These are phyloP conservation scores for Ylistrum balloti DNA, from an alignment of 1,140 invertebrate species.

Conservation along the genomic window DNA sequence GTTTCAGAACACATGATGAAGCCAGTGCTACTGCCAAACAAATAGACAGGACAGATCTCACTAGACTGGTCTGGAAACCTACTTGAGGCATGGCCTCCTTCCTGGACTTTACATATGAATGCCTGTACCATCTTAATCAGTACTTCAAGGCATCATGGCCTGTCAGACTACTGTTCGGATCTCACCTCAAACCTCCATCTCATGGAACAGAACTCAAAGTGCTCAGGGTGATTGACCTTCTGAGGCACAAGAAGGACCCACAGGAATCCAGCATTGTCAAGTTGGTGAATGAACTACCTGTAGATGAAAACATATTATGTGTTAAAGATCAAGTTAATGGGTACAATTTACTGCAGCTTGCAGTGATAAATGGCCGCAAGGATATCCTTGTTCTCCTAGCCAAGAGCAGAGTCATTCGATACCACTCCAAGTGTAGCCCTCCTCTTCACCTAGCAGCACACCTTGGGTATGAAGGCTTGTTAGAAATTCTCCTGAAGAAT, in stretches of 20 bases:
- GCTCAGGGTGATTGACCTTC: conserved; percentile 56
- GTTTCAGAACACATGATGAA: background rate
- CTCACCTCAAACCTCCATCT: conserved; percentile 59
- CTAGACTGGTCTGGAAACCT: background rate
- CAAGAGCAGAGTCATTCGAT: conserved; percentile 52
- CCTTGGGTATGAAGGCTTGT: conserved; percentile 70
- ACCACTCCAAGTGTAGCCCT: conserved; percentile 70
- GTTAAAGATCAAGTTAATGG: conserved; percentile 66
- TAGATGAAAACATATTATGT: conserved; percentile 68
- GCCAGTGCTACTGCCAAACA: conserved; percentile 4
- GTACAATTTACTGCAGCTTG: conserved; percentile 74
- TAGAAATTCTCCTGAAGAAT: conserved; percentile 69
- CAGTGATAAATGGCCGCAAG: conserved; percentile 65
- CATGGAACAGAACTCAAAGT: conserved; percentile 60
- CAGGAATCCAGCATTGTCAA: conserved; percentile 42
- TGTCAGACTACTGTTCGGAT: conserved; percentile 63
- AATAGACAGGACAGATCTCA: background rate
- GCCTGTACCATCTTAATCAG: conserved; percentile 63
- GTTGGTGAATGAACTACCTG: conserved; percentile 43
- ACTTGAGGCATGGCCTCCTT: conserved; percentile 52
- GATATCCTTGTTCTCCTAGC: conserved; percentile 69
- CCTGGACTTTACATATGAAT: conserved; percentile 62
- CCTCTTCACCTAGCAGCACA: conserved; percentile 76
- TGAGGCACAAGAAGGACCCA: conserved; percentile 53
- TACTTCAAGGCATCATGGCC: conserved; percentile 68